A percentile compares a stretch with the other conserved stretches of the same genome.
These are phyloP conservation scores for Drosophila nasuta DNA, from an alignment of 1,140 invertebrate species.

Conservation along the genomic window DNA sequence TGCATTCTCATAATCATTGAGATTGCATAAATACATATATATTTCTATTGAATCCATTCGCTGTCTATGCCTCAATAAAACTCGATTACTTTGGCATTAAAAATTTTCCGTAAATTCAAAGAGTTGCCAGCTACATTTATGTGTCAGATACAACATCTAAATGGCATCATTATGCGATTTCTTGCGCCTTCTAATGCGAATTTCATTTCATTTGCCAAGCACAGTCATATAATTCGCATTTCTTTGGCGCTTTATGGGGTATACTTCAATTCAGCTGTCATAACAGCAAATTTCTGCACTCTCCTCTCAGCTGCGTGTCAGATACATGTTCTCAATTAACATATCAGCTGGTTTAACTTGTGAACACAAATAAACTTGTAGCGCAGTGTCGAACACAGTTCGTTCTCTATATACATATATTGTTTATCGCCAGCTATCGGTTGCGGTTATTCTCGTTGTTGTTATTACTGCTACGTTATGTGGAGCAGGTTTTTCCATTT, in stretches of 20 bases:
- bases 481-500: conserved; percentile 42
- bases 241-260: not conserved
- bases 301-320: not conserved
- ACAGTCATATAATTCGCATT: not conserved
- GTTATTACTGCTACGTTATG: conserved; percentile 34
- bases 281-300: not conserved
- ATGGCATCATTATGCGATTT: too few relatives aligned
- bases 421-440: not conserved
- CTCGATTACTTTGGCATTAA: too few relatives aligned
- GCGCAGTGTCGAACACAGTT: not conserved
- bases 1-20: not conserved
- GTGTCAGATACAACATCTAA: too few relatives aligned
- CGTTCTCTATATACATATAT: not conserved
- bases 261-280: not conserved
- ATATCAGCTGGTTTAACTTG: conserved; percentile 1
- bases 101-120: too few relatives aligned
- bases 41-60: too few relatives aligned
- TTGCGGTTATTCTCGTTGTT: conserved; percentile 9
- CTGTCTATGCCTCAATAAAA: too few relatives aligned
- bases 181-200: not conserved
- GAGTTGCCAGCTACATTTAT: too few relatives aligned
- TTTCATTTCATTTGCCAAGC: too few relatives aligned
- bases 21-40: too few relatives aligned
- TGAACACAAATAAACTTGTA: not conserved
- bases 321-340: conserved; percentile 3